Conservation (phyloP, 1,140 invertebrate genomes). For the Drosophila lini region DNA sequence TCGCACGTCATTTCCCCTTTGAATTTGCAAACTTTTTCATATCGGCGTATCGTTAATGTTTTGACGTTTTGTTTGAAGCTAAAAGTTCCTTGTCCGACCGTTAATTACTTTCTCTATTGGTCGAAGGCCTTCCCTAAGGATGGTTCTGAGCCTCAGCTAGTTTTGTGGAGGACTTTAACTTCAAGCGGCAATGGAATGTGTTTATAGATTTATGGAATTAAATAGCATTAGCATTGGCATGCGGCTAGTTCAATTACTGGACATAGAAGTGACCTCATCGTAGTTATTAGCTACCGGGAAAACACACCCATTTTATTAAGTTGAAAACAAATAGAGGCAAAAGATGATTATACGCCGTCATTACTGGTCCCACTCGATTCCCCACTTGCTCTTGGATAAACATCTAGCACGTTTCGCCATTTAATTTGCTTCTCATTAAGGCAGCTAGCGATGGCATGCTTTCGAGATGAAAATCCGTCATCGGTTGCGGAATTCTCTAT, state of each 20-base stretch:
- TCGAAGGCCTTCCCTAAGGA: not conserved
- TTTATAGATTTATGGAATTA: constrained; percentile 14
- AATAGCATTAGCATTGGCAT: constrained; percentile 60
- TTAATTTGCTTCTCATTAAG: constrained; percentile 72
- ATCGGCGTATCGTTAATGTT: constrained; percentile 9
- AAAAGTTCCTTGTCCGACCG: constrained; percentile 1
- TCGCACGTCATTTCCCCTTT: not conserved
- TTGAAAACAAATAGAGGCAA: constrained; percentile 30
- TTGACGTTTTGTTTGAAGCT: constrained; percentile 25
- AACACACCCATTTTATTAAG: constrained; percentile 17
- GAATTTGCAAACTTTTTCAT: constrained; percentile 8
- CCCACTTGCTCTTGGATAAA: constrained; percentile 58
- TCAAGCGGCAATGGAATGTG: not conserved
- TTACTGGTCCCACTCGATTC: not conserved
- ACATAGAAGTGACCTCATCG: constrained; percentile 37
- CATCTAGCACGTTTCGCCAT: constrained; percentile 76
- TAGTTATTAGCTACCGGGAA: constrained; percentile 7
- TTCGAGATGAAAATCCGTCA: constrained; percentile 34
- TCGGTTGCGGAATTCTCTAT: constrained; percentile 7
- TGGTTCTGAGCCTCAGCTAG: not conserved
- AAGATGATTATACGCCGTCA: constrained; percentile 3
- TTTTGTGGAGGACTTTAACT: not conserved
- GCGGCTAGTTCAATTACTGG: constrained; percentile 43
- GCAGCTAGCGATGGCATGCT: constrained; percentile 55
- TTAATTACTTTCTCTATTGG: constrained; percentile 13